Percentiles rank a stretch among this genome's conserved stretches.
Conservation (phyloP, 2,888 invertebrate genomes). For the Gymnosoma rotundatum region DNA sequence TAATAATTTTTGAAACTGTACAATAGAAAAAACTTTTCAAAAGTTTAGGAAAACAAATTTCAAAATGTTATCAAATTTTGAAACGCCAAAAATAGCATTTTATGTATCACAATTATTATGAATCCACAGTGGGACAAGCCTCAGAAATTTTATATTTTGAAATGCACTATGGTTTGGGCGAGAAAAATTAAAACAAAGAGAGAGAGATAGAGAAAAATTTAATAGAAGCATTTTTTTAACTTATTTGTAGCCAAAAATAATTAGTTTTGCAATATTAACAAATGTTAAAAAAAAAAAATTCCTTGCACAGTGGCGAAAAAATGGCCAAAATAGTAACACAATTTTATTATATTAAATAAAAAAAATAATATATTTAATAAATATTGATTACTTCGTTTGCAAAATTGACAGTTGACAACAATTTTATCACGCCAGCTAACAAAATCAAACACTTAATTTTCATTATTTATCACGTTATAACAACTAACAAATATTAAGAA, state of each 20-base stretch:
- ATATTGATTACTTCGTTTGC: neutral
- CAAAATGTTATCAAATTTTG: too few species aligned
- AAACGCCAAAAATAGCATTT: too few species aligned
- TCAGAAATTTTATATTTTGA: neutral
- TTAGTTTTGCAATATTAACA: neutral
- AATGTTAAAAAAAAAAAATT: neutral
- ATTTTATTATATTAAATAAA: too few species aligned
- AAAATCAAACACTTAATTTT: neutral
- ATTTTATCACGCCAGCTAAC: constrained; percentile 10
- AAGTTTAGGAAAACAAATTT: too few species aligned
- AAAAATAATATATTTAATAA: too few species aligned
- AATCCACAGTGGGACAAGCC: too few species aligned
- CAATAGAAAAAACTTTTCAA: too few species aligned
- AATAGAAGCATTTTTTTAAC: too few species aligned
- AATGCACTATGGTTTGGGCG: neutral
- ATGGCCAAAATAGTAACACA: too few species aligned
- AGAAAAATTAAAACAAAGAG: neutral
- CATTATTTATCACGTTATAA: neutral
- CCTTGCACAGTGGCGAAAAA: neutral
- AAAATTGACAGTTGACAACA: constrained; percentile 28
- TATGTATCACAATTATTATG: too few species aligned
- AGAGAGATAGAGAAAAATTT: neutral
- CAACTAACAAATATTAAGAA: neutral
- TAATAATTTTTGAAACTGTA: too few species aligned
- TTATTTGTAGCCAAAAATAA: too few species aligned